These are phyloP conservation scores for Bombus pascuorum DNA, from an alignment of 1,140 invertebrate genomes.

Conservation along the genomic window DNA sequence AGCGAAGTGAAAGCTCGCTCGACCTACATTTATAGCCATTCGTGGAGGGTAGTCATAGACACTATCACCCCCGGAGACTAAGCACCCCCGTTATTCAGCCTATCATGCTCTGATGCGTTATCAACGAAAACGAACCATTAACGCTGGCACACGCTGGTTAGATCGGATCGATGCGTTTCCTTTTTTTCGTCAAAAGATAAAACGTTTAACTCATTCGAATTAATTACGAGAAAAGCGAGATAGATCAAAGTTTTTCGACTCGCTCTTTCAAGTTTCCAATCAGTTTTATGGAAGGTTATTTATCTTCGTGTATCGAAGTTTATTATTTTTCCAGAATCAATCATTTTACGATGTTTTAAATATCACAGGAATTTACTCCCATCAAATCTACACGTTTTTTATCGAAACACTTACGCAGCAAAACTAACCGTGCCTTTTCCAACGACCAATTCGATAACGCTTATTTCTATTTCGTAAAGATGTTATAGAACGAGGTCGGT, in stretches of 20 bases:
- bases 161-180: conserved; percentile 31
- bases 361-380: not conserved
- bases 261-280: too few relatives aligned
- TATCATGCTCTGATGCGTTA: conserved; percentile 55
- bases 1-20: conserved; percentile 34
- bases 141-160: not conserved
- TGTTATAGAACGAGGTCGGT: conserved; percentile 14
- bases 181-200: not conserved
- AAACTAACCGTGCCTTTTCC: not conserved
- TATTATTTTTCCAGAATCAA: not conserved
- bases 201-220: not conserved
- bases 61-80: conserved; percentile 69
- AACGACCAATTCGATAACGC: not conserved
- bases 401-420: not conserved
- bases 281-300: too few relatives aligned
- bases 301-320: too few relatives aligned
- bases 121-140: conserved; percentile 36
- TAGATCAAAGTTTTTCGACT: not conserved
- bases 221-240: not conserved
- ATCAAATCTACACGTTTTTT: not conserved
- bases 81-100: conserved; percentile 54
- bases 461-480: not conserved
- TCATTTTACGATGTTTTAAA: not conserved
- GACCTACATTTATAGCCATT: conserved; percentile 69
- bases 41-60: conserved; percentile 70